phyloP scores from a whole-genome alignment of 2,113 vertebrate species.

The Uria lomvia region DNA sequence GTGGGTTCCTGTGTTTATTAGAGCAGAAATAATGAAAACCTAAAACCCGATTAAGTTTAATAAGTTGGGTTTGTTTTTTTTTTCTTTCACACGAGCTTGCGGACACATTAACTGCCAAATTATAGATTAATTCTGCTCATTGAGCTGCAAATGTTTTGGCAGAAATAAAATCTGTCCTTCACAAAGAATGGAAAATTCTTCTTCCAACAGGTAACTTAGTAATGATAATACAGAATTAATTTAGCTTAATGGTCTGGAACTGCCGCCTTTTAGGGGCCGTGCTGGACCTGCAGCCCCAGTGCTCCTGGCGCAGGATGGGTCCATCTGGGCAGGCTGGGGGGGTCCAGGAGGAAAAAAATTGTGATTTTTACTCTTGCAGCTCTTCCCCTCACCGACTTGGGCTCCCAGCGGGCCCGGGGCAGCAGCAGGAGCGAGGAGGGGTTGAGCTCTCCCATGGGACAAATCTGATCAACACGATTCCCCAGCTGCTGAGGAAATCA shows the following conservation, averaged over 20 bases:
- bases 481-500: accelerated
- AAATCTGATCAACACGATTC: accelerated
- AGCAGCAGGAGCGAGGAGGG: background rate
- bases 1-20: background rate
- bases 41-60: background rate
- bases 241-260: background rate
- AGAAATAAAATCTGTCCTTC: background rate
- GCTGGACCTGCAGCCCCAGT: background rate
- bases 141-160: background rate
- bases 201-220: background rate
- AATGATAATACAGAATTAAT: background rate
- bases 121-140: background rate
- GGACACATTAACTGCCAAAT: background rate
- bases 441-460: background rate
- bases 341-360: background rate
- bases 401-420: background rate
- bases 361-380: background rate
- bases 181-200: background rate
- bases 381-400: accelerated
- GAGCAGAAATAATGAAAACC: constrained; percentile 20
- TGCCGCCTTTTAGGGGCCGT: background rate
- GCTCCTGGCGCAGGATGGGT: background rate
- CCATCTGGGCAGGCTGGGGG: accelerated
- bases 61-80: background rate
- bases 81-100: background rate